These are phyloP conservation scores for Peromyscus maniculatus DNA, from an alignment of 2,113 vertebrate species.

Conservation along the genomic window DNA sequence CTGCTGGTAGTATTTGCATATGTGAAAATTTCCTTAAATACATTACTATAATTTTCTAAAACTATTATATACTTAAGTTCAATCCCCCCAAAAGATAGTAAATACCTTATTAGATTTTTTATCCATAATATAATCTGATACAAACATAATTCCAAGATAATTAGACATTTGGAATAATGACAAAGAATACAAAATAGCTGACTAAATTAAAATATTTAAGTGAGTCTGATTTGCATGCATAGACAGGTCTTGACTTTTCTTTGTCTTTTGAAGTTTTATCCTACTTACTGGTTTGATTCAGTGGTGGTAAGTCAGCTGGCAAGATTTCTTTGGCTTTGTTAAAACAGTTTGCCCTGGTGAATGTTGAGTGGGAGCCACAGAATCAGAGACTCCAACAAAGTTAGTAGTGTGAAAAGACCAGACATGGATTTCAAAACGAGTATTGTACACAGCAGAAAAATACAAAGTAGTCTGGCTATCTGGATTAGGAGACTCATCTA, in stretches of 20 bases:
- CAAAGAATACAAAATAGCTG: not conserved
- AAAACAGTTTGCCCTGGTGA: not conserved
- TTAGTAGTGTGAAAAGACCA: not conserved
- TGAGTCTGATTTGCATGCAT: not conserved
- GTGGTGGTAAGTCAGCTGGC: not conserved
- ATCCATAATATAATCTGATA: not conserved
- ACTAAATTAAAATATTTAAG: slow-evolving; percentile 4
- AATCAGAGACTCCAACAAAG: not conserved
- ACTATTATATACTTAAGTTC: not conserved
- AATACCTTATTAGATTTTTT: not conserved
- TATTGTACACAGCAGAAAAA: not conserved
- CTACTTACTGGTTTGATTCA: not conserved
- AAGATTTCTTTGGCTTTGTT: not conserved
- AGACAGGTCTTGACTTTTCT: not conserved
- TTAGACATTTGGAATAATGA: not conserved
- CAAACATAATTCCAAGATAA: not conserved
- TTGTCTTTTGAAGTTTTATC: slow-evolving; percentile 18
- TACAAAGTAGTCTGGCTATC: not conserved
- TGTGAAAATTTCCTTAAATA: not conserved
- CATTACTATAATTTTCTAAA: not conserved
- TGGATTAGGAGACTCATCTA: not conserved
- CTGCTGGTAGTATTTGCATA: not conserved
- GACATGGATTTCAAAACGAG: not conserved
- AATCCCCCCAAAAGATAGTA: not conserved
- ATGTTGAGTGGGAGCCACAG: not conserved